These are phyloP conservation scores for Ceramica pisi DNA, from an alignment of 2,888 invertebrate genomes.

Conservation along the genomic window DNA sequence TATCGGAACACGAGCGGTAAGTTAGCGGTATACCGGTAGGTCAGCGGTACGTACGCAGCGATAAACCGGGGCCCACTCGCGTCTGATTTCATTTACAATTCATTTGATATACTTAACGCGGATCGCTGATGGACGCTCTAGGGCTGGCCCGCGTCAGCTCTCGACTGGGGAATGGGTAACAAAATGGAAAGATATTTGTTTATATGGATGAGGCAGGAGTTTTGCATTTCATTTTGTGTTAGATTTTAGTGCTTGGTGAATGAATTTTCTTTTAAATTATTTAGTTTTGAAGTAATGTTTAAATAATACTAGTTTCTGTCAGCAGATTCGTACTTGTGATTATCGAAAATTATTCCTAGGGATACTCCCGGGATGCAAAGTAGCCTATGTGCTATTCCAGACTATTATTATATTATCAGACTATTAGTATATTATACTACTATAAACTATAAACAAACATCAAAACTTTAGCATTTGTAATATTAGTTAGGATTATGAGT, in stretches of 20 bases:
- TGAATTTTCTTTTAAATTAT: not conserved
- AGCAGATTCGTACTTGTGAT: too few relatives aligned
- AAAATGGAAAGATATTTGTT: conserved; percentile 28
- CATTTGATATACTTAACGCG: conserved; percentile 88
- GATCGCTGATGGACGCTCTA: conserved; percentile 80
- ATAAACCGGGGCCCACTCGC: conserved; percentile 83
- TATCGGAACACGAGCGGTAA: conserved; percentile 3
- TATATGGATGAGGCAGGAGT: conserved; percentile 38
- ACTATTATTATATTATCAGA: too few relatives aligned
- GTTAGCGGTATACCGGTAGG: conserved; percentile 18
- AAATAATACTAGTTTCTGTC: too few relatives aligned
- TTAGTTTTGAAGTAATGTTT: not conserved
- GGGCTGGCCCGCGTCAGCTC: conserved; percentile 71
- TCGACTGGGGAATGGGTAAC: not conserved
- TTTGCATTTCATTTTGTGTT: conserved; percentile 15
- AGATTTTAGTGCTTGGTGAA: not conserved
- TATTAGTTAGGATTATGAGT: too few relatives aligned
- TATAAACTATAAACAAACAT: too few relatives aligned
- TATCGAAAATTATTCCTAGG: too few relatives aligned
- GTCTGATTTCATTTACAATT: conserved; percentile 90
- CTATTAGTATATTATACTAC: too few relatives aligned
- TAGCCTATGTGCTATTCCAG: too few relatives aligned
- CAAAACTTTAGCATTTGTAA: too few relatives aligned
- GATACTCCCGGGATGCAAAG: too few relatives aligned
- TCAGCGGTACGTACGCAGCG: conserved; percentile 57